Conservation (phyloP, 2,888 invertebrate genomes). For the Acrobasis suavella region DNA sequence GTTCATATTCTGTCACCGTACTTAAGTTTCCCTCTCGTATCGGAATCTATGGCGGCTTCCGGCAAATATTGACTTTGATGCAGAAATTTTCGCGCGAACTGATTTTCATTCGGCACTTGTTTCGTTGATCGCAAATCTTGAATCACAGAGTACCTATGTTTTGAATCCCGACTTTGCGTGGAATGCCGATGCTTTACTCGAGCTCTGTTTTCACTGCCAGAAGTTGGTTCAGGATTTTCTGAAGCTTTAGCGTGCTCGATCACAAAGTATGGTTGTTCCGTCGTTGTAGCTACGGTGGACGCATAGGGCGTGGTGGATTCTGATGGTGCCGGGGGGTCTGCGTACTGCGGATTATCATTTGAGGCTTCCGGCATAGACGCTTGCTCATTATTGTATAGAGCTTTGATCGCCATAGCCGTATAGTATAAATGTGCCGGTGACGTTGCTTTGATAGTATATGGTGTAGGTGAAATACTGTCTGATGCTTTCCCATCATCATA, state of each 20-base stretch:
- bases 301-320: conserved; percentile 45
- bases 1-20: conserved; percentile 74
- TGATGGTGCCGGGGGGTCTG: conserved; percentile 50
- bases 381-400: conserved; percentile 55
- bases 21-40: conserved; percentile 55
- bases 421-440: conserved; percentile 68
- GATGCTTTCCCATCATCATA: conserved; percentile 46
- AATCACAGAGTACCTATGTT: conserved; percentile 43
- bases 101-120: conserved; percentile 35
- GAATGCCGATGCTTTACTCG: conserved; percentile 31
- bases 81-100: conserved; percentile 29
- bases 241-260: conserved; percentile 37
- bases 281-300: conserved; percentile 46
- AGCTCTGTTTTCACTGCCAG: conserved; percentile 38
- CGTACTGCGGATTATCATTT: conserved; percentile 66
- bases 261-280: conserved; percentile 39
- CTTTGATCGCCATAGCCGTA: conserved; percentile 62
- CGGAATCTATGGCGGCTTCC: conserved; percentile 41
- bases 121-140: conserved; percentile 36
- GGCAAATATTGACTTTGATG: conserved; percentile 38
- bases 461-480: conserved; percentile 50
- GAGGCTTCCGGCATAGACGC: conserved; percentile 62
- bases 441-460: conserved; percentile 59
- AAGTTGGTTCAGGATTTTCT: conserved; percentile 36
- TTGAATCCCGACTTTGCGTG: conserved; percentile 17